Evolutionary conservation across 1,140 invertebrate genomes (phyloP).

Genomic region (Leptopilina boulardi): DNA sequence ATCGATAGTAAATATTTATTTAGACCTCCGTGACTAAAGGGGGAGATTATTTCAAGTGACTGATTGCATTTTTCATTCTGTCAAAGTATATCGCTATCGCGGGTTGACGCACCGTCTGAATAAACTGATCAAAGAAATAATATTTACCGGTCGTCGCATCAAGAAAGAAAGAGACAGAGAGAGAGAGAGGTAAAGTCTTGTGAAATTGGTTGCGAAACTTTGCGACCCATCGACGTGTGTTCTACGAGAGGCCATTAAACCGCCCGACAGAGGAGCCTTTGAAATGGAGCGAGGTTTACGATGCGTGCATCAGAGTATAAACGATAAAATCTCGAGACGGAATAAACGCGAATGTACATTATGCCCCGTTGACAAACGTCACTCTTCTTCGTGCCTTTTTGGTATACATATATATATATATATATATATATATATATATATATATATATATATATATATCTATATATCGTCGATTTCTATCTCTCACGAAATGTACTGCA

Average conservation of each 20-base stretch:
- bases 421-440: too few relatives aligned
- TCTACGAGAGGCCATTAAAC: conserved; percentile 30
- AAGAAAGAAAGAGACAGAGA: not conserved
- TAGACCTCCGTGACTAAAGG: not conserved
- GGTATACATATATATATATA: too few relatives aligned
- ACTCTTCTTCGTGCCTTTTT: conserved; percentile 39
- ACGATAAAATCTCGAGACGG: conserved; percentile 55
- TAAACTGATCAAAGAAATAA: conserved; percentile 18
- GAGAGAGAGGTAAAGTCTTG: conserved; percentile 21
- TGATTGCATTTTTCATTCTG: conserved; percentile 10
- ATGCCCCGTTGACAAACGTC: conserved; percentile 54
- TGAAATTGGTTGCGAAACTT: conserved; percentile 46
- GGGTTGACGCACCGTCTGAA: not conserved
- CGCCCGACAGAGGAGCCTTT: conserved; percentile 41
- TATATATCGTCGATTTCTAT: conserved; percentile 18
- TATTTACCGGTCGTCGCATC: conserved; percentile 1
- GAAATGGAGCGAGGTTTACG: conserved; percentile 60
- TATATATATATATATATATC: too few relatives aligned
- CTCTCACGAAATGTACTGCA: conserved; percentile 15
- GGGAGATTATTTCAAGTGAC: conserved; percentile 1
- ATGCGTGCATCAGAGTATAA: conserved; percentile 60
- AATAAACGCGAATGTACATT: conserved; percentile 49
- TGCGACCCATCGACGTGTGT: conserved; percentile 33
- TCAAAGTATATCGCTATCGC: not conserved
- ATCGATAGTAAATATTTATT: conserved; percentile 5